Percentiles rank a stretch among this genome's conserved stretches.
Conservation (phyloP, 2,797 vertebrate species). For the Anguilla obscura region DNA sequence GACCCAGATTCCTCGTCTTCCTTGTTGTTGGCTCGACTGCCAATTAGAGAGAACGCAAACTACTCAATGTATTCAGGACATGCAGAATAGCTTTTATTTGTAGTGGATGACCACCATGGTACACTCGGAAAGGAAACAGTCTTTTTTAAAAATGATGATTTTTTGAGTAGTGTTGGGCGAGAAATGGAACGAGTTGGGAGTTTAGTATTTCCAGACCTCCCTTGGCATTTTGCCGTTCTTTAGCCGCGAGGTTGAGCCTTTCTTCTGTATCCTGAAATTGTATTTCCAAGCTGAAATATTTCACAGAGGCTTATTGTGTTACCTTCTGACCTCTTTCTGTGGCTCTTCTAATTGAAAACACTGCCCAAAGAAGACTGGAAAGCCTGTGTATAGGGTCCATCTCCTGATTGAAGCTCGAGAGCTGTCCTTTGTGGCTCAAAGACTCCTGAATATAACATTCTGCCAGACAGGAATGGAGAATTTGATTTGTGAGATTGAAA, state of each 20-base stretch:
- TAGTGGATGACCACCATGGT: neutral
- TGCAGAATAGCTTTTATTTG: neutral
- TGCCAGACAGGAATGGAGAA: neutral
- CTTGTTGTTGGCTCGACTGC: slow-evolving; percentile 27
- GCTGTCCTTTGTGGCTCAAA: slow-evolving; percentile 10
- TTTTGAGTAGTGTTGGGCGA: neutral
- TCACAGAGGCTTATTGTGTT: slow-evolving; percentile 2
- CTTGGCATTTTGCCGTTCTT: slow-evolving; percentile 3
- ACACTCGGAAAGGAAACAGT: neutral
- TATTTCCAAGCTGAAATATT: slow-evolving; percentile 6
- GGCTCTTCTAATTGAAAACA: slow-evolving; percentile 13
- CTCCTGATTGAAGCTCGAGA: neutral
- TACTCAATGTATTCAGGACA: neutral
- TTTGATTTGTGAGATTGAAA: slow-evolving; percentile 22
- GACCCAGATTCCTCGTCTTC: slow-evolving; percentile 41
- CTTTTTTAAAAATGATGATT: neutral
- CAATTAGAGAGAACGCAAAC: slow-evolving; percentile 43
- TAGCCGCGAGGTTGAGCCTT: neutral
- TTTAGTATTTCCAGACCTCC: neutral
- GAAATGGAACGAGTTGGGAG: neutral
- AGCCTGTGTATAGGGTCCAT: neutral
- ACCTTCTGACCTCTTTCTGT: neutral
- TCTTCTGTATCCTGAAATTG: slow-evolving; percentile 14
- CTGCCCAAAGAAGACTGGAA: neutral
- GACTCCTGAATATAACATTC: neutral